Percentiles rank a stretch among this genome's conserved stretches.
phyloP scores from a whole-genome alignment of 2,888 invertebrate species.

The Chrysolina oricalcia region DNA sequence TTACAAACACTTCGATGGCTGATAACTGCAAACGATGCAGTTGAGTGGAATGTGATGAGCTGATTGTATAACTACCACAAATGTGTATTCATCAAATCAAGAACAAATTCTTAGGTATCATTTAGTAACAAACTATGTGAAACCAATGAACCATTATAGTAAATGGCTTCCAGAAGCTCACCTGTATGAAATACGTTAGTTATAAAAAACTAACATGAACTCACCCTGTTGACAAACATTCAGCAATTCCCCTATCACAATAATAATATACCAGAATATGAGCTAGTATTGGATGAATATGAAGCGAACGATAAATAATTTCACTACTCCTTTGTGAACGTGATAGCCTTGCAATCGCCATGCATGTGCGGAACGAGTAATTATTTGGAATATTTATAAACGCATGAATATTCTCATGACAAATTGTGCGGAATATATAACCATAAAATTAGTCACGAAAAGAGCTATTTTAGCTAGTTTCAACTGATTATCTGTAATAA shows the following conservation, averaged over 20 bases:
- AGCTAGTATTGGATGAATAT: background rate
- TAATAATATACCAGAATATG: too few relatives aligned
- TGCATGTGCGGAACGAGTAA: constrained; percentile 38
- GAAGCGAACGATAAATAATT: background rate
- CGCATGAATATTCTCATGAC: constrained; percentile 36
- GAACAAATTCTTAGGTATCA: too few relatives aligned
- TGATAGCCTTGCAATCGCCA: constrained; percentile 36
- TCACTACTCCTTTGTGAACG: constrained; percentile 11
- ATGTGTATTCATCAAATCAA: too few relatives aligned
- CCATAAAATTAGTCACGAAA: constrained; percentile 38
- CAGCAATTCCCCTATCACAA: too few relatives aligned
- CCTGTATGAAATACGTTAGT: too few relatives aligned
- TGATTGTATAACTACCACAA: background rate
- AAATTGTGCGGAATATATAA: constrained; percentile 37
- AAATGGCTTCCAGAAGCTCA: too few relatives aligned
- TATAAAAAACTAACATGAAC: too few relatives aligned
- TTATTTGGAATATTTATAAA: constrained; percentile 42
- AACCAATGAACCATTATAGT: too few relatives aligned
- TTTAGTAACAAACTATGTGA: too few relatives aligned
- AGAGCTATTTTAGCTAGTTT: constrained; percentile 9
- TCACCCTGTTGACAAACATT: too few relatives aligned
- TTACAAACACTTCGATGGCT: too few relatives aligned
- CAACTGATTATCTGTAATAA: background rate
- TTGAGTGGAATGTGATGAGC: background rate
- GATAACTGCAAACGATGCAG: too few relatives aligned